Evolutionary conservation across 2,797 vertebrate species (phyloP), one percentile per base, ranked within the genome.

Genomic region (Eupleurogrammus muticus): DNA sequence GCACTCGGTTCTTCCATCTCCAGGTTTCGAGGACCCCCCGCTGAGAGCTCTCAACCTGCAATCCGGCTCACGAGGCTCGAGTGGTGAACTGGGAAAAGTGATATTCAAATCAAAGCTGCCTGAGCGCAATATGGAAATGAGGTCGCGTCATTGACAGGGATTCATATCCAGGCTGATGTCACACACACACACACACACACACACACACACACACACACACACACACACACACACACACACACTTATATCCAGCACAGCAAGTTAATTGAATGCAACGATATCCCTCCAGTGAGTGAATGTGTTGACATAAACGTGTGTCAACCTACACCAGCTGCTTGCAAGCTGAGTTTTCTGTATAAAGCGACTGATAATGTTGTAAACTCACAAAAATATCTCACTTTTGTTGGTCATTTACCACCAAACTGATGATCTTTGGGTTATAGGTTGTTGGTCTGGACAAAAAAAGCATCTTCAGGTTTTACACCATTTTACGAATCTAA

Each of bases 1-100:
- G 48, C 75, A 61, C 72, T 64, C 63, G 14, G 62, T 75, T 85
- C n/a, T 79, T 80, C 54, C 60, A 78, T 84, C 81, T 68, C n/a
- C 34, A 28, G 34, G 36, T 75, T 84, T 73, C 62, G 75, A 87
- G 85, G 79, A 51, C 77, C 84, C 66, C 88, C 83, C 19, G 12
- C 76, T 74, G 81, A 90, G 89, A 88, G 90, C 88, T 81, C 88
- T 92, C 86, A 77, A 84, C 84, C 86, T 88, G 74, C 86, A 79
- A 66, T 81, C 72, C 82, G 53, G 79, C 87, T 87, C 69, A 70
- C 67, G 86, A 77, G 60, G 70, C 73, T 77, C 49, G 50, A 85
- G 78, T 80, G 72, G 75, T 81, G 84, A 87, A 87, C 70, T 77
- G 78, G 75, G 81, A 80, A 60, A 84, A 89, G 84, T 79, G 76